These are phyloP conservation scores for Ichneumoninae sp. DNA, from an alignment of 2,888 invertebrate genomes.

Conservation along the genomic window DNA sequence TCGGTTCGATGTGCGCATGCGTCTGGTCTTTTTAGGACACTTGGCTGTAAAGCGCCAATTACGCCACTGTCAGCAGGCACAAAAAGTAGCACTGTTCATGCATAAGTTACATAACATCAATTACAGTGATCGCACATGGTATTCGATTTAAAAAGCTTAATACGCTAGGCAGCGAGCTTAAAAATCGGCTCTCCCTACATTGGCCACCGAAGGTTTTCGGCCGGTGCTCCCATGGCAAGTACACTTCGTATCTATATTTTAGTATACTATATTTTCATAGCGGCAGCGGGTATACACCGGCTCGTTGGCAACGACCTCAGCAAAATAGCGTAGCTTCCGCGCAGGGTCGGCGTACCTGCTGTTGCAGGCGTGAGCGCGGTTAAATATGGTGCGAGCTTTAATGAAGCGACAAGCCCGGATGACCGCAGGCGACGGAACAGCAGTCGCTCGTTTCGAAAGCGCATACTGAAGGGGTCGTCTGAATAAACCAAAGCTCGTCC, in stretches of 20 bases:
- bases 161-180: no score
- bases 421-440: constrained; percentile 57
- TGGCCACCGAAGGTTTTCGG: background rate
- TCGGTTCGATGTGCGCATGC: no score
- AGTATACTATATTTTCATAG: constrained; percentile 35
- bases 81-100: no score
- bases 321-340: constrained; percentile 37
- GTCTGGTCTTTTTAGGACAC: no score
- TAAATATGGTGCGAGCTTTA: constrained; percentile 65
- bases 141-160: no score
- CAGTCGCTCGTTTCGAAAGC: constrained; percentile 36
- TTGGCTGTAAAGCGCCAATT: no score
- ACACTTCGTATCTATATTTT: background rate
- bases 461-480: background rate
- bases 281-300: constrained; percentile 14
- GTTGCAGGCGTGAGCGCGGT: constrained; percentile 27
- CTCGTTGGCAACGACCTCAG: constrained; percentile 43
- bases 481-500: constrained; percentile 14
- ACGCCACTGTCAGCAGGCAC: no score
- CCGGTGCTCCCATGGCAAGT: background rate
- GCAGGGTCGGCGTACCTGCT: background rate
- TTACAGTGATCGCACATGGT: no score
- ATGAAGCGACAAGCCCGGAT: constrained; percentile 64
- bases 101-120: no score
- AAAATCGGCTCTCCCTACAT: background rate